Conservation (phyloP, 1,140 invertebrate species). For the Drosophila obscura region DNA sequence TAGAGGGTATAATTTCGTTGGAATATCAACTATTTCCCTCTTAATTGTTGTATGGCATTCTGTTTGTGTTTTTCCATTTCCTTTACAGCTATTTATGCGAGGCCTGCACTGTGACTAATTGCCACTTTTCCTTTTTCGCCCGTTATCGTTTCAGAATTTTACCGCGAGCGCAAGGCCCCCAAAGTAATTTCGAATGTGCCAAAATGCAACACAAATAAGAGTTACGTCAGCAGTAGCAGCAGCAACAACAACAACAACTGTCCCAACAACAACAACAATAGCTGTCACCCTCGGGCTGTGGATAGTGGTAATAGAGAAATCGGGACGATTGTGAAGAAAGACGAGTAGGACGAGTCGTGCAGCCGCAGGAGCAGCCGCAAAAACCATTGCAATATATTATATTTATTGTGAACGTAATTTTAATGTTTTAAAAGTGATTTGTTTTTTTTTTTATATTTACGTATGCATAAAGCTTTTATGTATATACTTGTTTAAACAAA, state of each 20-base stretch:
- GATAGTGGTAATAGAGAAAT: conserved; percentile 52
- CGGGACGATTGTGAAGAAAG: conserved; percentile 16
- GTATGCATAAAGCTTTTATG: conserved; percentile 4
- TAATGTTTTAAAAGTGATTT: conserved; percentile 63
- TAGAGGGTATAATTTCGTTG: too few relatives aligned
- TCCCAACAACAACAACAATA: conserved; percentile 26
- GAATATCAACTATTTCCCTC: too few relatives aligned
- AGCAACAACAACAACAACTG: conserved; percentile 22
- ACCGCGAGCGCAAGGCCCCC: conserved; percentile 38
- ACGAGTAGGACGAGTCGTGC: conserved; percentile 2
- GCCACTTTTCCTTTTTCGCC: background rate
- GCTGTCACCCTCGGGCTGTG: conserved; percentile 1
- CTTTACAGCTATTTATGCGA: too few relatives aligned
- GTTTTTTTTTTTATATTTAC: conserved; percentile 61
- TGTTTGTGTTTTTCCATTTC: conserved; percentile 29
- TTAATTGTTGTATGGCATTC: conserved; percentile 29
- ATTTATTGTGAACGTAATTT: conserved; percentile 67
- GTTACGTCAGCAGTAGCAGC: conserved; percentile 11
- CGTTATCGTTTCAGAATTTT: conserved; percentile 41
- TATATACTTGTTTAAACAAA: conserved; percentile 63
- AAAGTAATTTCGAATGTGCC: conserved; percentile 37
- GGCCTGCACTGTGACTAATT: conserved; percentile 32
- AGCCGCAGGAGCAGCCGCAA: conserved; percentile 19
- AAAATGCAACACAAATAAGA: conserved; percentile 32
- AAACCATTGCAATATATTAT: conserved; percentile 71